Percentiles rank a stretch among this genome's conserved stretches.
Evolutionary conservation across 2,113 vertebrate genomes (phyloP).

Genomic region (Kobus ellipsiprymnus): DNA sequence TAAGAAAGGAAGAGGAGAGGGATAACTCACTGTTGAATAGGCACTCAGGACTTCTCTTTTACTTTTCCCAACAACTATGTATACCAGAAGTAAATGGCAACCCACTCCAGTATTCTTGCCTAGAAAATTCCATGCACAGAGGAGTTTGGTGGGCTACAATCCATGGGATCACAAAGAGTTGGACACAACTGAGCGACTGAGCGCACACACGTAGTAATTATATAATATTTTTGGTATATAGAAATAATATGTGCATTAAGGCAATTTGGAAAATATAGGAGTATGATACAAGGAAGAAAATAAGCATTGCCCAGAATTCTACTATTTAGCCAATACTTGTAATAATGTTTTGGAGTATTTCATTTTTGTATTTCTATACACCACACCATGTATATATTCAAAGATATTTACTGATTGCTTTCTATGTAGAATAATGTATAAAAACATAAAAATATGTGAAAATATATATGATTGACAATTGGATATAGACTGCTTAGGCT

Average conservation of each 20-base stretch:
- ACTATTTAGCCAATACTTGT: neutral
- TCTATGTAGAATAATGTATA: neutral
- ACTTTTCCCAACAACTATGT: neutral
- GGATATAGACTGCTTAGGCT: neutral
- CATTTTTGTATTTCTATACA: neutral
- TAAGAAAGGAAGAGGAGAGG: neutral
- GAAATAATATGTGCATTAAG: neutral
- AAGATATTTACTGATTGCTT: constrained; percentile 5
- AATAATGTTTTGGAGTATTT: neutral
- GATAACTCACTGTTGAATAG: neutral
- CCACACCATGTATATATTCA: neutral
- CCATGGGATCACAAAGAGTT: neutral
- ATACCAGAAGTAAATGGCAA: neutral
- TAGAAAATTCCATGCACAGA: neutral
- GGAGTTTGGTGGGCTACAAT: neutral
- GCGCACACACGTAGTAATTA: neutral
- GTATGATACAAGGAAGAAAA: neutral
- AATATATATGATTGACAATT: neutral
- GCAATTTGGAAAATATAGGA: neutral
- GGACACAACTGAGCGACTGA: neutral
- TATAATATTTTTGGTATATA: neutral
- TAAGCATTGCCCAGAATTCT: neutral
- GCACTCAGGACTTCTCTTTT: neutral
- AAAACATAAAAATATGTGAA: neutral
- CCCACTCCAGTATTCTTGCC: neutral